Conservation (phyloP, 1,140 invertebrate species). For the Drosophila suzukii region DNA sequence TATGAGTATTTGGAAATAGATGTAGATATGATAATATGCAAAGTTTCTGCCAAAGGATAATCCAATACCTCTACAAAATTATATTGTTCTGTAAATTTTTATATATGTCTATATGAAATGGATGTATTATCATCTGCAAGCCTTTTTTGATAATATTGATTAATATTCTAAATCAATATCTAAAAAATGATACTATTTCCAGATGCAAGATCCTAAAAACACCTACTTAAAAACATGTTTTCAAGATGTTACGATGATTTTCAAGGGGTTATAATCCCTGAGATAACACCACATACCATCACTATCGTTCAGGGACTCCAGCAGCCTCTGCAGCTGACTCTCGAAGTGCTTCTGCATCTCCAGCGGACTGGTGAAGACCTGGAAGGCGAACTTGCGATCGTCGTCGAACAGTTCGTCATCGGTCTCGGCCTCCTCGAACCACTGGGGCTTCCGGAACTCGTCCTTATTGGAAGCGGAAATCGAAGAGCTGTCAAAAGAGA, state of each 20-base stretch:
- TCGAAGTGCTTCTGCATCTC: conserved; percentile 85
- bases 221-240: too few relatives aligned
- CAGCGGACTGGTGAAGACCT: conserved; percentile 84
- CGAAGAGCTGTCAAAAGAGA: conserved; percentile 38
- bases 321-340: conserved; percentile 84
- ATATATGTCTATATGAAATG: too few relatives aligned
- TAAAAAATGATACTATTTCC: too few relatives aligned
- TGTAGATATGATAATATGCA: too few relatives aligned
- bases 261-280: background rate
- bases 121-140: too few relatives aligned
- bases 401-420: conserved; percentile 84
- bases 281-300: conserved; percentile 48
- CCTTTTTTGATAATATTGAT: too few relatives aligned
- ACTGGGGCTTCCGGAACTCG: conserved; percentile 82
- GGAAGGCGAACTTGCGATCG: conserved; percentile 83
- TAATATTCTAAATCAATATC: too few relatives aligned
- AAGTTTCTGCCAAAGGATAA: too few relatives aligned
- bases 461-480: conserved; percentile 71
- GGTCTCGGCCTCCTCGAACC: conserved; percentile 83
- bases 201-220: too few relatives aligned
- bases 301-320: conserved; percentile 79
- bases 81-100: too few relatives aligned
- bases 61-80: too few relatives aligned
- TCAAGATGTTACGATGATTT: background rate
- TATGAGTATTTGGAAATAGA: too few relatives aligned